Evolutionary conservation across 1,140 invertebrate genomes (phyloP).

Genomic region (Drosophila pectinifera): DNA sequence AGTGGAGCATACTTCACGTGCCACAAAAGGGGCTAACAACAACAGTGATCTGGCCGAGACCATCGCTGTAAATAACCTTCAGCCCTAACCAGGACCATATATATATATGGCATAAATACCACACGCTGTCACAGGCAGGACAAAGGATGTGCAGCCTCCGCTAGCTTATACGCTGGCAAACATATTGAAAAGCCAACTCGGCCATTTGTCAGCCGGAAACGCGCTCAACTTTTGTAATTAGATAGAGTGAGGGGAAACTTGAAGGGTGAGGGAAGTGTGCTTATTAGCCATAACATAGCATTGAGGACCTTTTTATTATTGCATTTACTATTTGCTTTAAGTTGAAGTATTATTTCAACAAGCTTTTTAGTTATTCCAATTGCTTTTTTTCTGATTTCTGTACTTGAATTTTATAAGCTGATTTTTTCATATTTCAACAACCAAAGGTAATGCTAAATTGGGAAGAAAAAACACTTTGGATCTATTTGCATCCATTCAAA

Average conservation of each 20-base stretch:
- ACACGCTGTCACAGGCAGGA: constrained; percentile 56
- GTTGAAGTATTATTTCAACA: neutral
- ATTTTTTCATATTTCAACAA: constrained; percentile 9
- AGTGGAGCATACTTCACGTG: constrained; percentile 42
- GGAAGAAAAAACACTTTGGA: constrained; percentile 56
- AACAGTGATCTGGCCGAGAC: neutral
- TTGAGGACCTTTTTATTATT: constrained; percentile 1
- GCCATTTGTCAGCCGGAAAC: constrained; percentile 66
- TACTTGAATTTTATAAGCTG: neutral
- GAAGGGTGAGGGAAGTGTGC: constrained; percentile 6
- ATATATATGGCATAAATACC: constrained; percentile 16
- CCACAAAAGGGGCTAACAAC: constrained; percentile 20
- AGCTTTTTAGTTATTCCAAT: neutral
- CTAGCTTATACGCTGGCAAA: constrained; percentile 67
- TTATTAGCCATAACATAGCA: constrained; percentile 24
- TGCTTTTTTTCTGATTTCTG: neutral
- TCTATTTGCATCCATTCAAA: constrained; percentile 56
- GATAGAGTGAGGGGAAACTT: constrained; percentile 44
- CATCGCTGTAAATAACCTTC: constrained; percentile 22
- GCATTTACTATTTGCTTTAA: neutral
- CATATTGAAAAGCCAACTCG: constrained; percentile 74
- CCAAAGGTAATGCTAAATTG: too few relatives aligned
- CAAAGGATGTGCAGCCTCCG: constrained; percentile 48
- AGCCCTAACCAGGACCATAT: constrained; percentile 2
- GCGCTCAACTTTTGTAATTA: constrained; percentile 75